Evolutionary conservation across 2,113 vertebrate species (phyloP), one percentile per base, ranked within the genome.

Genomic region (Corvus cornix): DNA sequence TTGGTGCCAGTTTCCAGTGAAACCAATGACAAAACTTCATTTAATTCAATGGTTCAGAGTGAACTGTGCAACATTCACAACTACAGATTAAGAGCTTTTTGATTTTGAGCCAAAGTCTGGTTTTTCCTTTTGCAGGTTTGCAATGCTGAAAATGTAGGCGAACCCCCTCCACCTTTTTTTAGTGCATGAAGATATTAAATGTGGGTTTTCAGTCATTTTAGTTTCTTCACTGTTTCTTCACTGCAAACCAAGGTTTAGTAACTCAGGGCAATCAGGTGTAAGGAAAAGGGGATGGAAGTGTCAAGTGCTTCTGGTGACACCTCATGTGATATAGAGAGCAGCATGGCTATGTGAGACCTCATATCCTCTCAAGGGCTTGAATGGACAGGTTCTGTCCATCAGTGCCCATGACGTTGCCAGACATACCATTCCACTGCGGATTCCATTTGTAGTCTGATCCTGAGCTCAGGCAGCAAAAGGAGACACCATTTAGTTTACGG

Each of bases 1-100:
- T 83, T 88, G 30, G 27, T 94, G 79, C 85, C 87, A 77, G 59
- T 77, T 94, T 87, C 49, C 72, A 94, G 49, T 52, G 55, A 94
- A 95, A 75, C 60, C 87, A 95, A 51, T 60, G 85, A 28, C 72
- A 93, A 90, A 91, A 86, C 23, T 90, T 60, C n/a, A 77, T 93
- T 96, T 93, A 85, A 81, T 90, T 94, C 16, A 31, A 44, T 58
- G 63, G 35, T 91, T 95, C 8, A 11, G 72, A 35, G 28, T 48
- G 51, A 96, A 74, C 24, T 20, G 33, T 94, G 59, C 69, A 90
- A 67, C 53, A 94, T 69, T 83, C 43, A 51, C 43, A 51, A 70
- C 43, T 70, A 84, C 48, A 83, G 92, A 95, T 91, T 56, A 66
- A 51, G 35, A 76, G 23, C n/a, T 0, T 75, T 56, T 78, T 91